A percentile compares a stretch with the other conserved stretches of the same genome.
Conservation (phyloP, 2,888 invertebrate genomes). For the Timema podura region DNA sequence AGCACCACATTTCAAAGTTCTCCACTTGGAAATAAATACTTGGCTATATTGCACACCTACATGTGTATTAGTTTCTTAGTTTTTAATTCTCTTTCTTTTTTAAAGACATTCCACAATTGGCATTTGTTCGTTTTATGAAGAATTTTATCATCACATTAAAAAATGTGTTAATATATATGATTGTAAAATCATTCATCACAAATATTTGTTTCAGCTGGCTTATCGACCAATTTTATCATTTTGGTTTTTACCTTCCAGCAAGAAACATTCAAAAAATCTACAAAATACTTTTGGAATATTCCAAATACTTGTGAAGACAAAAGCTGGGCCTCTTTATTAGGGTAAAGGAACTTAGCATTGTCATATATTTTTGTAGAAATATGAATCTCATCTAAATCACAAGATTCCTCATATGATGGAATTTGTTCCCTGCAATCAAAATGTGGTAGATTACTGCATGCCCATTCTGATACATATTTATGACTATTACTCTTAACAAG, state of each 20-base stretch:
- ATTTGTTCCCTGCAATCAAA: background rate
- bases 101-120: background rate
- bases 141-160: conserved; percentile 2
- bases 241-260: background rate
- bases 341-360: background rate
- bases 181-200: too few relatives aligned
- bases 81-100: background rate
- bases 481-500: background rate
- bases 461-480: background rate
- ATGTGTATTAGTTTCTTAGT: background rate
- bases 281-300: background rate
- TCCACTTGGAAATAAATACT: too few relatives aligned
- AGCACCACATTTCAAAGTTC: too few relatives aligned
- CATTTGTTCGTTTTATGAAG: background rate
- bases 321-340: background rate
- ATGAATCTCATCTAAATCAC: background rate
- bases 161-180: background rate
- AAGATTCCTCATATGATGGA: too few relatives aligned
- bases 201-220: background rate
- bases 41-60: too few relatives aligned
- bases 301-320: background rate
- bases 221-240: too few relatives aligned
- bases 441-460: background rate
- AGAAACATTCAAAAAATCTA: background rate
- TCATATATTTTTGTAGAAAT: background rate